Evolutionary conservation across 2,113 vertebrate genomes (phyloP), one percentile per base, ranked within the genome.

Genomic region (Albula goreensis): DNA sequence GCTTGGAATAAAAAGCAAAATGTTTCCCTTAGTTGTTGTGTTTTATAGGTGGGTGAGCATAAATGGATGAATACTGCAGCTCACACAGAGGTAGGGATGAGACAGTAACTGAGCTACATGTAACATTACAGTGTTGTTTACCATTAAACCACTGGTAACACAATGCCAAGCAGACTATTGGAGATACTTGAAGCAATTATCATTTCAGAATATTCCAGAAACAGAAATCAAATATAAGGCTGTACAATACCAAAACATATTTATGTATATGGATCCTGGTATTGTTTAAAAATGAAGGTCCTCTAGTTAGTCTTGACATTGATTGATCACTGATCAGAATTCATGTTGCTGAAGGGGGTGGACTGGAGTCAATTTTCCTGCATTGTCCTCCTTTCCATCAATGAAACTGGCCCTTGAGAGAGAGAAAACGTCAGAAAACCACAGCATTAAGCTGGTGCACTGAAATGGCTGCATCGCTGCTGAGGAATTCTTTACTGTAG

Each of bases 261-360:
- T 74, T 80, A 77, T 49, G 78, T 50, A 74, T 82, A 63, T 57
- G 60, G 19, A 19, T 22, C 53, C 6, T 17, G 12, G 85, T 9
- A 41, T 41, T 41, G 49, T 41, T 22, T 77, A 53, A 51, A 11
- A 78, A 77, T 12, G 74, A 60, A 83, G 56, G 8, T 63, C 66
- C 66, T 25, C 70, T 57, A 12, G 66, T n/a, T 48, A 25, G 51
- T 57, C 80, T 15, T 78, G 80, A 81, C 50, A 81, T 81, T 81
- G 80, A 81, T 81, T 81, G 80, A 81, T 81, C 51, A 81, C 80
- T 81, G 51, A 81, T 19, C 53, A 22, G 49, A n/a, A 19, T 50
- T 11, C 80, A 9, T 17, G 49, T 49, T 81, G 51, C 80, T 81
- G 80, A 52, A 22, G 80, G 80, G 80, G 79, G 79, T 50, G 79